phyloP scores from a whole-genome alignment of 2,797 vertebrate genomes.

The Pipistrellus pygmaeus region DNA sequence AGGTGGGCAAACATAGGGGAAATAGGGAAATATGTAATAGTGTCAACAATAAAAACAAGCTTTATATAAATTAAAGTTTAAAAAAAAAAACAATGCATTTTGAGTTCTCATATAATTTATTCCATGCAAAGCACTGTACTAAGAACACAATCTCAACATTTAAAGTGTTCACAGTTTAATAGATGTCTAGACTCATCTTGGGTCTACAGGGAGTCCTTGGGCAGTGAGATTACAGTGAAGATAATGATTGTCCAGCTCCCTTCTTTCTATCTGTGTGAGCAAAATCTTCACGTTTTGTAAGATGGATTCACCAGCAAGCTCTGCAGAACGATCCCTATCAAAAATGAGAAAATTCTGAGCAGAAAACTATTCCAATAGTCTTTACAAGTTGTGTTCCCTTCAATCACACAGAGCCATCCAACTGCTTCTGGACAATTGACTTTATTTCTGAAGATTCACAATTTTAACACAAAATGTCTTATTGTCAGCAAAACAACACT shows the following conservation, averaged over 20 bases:
- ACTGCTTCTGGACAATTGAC: neutral
- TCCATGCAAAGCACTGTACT: neutral
- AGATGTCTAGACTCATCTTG: neutral
- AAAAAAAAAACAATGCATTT: neutral
- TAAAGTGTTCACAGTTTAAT: neutral
- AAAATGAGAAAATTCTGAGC: neutral
- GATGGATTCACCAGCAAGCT: neutral
- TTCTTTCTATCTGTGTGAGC: neutral
- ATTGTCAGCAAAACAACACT: neutral
- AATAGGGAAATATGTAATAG: neutral
- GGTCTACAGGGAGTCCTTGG: neutral
- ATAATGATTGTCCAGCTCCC: neutral
- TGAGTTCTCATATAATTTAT: neutral
- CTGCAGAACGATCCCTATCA: neutral
- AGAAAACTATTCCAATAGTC: neutral
- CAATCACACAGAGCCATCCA: neutral
- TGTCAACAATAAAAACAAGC: neutral
- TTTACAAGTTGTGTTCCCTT: neutral
- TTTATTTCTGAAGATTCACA: constrained; percentile 37
- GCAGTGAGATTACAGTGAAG: neutral
- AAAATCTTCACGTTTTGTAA: neutral
- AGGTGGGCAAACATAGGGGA: neutral
- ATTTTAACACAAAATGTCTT: neutral
- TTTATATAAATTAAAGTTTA: neutral
- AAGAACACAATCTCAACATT: neutral